Evolutionary conservation across 2,113 vertebrate genomes (phyloP).

Genomic region (Guaruba guarouba): DNA sequence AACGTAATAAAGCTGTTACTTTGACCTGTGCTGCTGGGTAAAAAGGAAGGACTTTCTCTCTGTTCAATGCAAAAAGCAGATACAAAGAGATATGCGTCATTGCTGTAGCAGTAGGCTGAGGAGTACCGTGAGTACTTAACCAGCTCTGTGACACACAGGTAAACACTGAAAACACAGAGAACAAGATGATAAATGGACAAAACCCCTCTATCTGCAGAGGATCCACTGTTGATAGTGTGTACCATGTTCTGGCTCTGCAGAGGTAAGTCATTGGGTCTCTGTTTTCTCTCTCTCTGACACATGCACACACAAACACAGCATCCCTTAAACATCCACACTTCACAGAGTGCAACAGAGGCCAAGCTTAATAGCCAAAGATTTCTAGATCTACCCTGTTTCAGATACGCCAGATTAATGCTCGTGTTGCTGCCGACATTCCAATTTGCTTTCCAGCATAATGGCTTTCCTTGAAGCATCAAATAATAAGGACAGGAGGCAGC

Average conservation of each 20-base stretch:
- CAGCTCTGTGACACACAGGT: background rate
- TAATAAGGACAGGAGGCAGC: background rate
- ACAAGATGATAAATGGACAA: background rate
- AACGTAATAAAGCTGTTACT: background rate
- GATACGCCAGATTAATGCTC: background rate
- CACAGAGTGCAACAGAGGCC: background rate
- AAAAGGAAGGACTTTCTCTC: background rate
- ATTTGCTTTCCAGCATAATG: constrained; percentile 5
- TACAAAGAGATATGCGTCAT: background rate
- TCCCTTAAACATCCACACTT: background rate
- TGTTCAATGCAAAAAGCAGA: constrained; percentile 2
- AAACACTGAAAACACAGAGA: background rate
- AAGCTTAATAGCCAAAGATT: background rate
- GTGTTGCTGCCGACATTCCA: background rate
- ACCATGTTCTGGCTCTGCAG: background rate
- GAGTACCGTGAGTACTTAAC: background rate
- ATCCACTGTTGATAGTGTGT: background rate
- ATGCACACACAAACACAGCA: background rate
- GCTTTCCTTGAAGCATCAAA: background rate
- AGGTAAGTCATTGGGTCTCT: background rate
- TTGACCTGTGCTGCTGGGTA: background rate
- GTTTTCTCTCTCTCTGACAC: constrained; percentile 25
- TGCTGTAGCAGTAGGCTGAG: background rate
- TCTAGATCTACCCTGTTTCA: background rate
- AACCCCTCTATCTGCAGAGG: background rate